A percentile compares a stretch with the other conserved stretches of the same genome.
phyloP scores from a whole-genome alignment of 1,140 invertebrate genomes.

The Scaptomyza graminum region DNA sequence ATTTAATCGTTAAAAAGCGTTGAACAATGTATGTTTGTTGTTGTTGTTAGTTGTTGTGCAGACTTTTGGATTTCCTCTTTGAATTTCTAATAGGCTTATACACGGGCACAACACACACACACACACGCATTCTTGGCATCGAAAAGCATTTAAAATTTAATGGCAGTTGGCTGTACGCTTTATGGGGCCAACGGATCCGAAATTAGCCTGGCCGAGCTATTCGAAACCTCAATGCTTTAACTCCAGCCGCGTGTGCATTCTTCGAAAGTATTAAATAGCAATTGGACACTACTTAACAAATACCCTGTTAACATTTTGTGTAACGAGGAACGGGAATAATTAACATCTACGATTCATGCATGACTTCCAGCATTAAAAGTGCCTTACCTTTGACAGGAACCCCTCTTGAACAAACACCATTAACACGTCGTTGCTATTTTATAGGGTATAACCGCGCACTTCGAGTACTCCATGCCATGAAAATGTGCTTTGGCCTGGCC shows the following conservation, averaged over 20 bases:
- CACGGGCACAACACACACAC: constrained; percentile 7
- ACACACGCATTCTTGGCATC: constrained; percentile 44
- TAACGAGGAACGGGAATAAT: no score
- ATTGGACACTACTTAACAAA: constrained; percentile 42
- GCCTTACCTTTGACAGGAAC: no score
- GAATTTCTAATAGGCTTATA: constrained; percentile 76
- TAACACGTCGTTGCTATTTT: no score
- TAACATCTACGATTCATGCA: no score
- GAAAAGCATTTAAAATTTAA: constrained; percentile 80
- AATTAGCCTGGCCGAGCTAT: constrained; percentile 9
- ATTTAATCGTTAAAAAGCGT: constrained; percentile 56
- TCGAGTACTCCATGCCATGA: not conserved
- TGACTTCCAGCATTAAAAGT: no score
- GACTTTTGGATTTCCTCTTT: constrained; percentile 38
- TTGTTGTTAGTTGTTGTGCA: constrained; percentile 3
- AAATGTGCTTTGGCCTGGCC: not conserved
- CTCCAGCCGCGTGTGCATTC: constrained; percentile 42
- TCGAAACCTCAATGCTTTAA: constrained; percentile 37
- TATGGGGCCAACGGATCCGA: constrained; percentile 39
- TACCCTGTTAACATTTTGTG: no score
- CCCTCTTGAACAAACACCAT: no score
- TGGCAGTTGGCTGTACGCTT: constrained; percentile 71
- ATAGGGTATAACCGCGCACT: no score
- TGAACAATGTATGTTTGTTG: constrained; percentile 1
- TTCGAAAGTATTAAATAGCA: constrained; percentile 50